These are phyloP conservation scores for Balanococcus diminutus DNA, from an alignment of 2,888 invertebrate genomes.

Conservation along the genomic window DNA sequence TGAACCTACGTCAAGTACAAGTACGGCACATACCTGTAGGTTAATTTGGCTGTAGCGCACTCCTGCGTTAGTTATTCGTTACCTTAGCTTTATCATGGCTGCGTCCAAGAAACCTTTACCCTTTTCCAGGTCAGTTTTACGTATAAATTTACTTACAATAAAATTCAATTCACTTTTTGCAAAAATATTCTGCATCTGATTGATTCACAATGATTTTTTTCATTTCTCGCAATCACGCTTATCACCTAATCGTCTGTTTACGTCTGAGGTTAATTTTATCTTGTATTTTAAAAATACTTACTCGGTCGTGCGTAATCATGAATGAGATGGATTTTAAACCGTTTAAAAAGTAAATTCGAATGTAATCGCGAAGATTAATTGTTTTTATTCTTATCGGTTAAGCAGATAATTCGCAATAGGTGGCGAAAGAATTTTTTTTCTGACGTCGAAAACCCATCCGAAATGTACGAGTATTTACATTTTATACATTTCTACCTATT, in stretches of 20 bases:
- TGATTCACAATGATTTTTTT: background rate
- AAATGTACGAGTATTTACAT: background rate
- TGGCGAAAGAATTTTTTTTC: background rate
- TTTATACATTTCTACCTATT: background rate
- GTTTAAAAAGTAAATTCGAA: background rate
- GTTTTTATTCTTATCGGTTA: background rate
- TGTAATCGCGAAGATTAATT: background rate
- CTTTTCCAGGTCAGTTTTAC: conserved; percentile 45
- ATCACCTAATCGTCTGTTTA: background rate
- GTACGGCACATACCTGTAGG: conserved; percentile 15
- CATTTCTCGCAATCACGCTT: background rate
- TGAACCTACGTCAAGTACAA: background rate
- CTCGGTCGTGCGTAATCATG: background rate
- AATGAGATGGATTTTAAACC: conserved; percentile 12
- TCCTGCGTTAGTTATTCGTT: conserved; percentile 6
- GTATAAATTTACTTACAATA: background rate
- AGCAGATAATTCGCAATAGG: background rate
- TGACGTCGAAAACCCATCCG: background rate
- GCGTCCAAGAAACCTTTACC: conserved; percentile 36
- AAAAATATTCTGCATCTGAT: background rate
- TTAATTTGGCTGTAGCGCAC: background rate
- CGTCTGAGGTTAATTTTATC: background rate
- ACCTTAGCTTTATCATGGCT: conserved; percentile 18
- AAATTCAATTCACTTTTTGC: too few relatives aligned
- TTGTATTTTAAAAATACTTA: background rate